These are phyloP conservation scores for Albula goreensis DNA, from an alignment of 2,113 vertebrate genomes.

Conservation along the genomic window DNA sequence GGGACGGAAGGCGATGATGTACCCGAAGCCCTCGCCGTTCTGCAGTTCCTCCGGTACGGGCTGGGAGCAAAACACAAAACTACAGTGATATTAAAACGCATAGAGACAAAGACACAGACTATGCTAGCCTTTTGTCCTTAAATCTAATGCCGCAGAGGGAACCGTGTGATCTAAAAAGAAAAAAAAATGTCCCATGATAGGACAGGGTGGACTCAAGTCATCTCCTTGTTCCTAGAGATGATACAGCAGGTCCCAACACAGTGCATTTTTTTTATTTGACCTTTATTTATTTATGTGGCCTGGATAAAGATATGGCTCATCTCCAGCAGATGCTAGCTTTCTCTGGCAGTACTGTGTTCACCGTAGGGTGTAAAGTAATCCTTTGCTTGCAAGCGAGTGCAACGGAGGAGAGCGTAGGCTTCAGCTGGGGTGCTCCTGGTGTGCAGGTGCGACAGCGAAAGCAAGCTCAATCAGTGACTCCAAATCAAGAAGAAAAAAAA, in stretches of 20 bases:
- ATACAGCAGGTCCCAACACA: no score
- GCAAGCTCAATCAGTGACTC: neutral
- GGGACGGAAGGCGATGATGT: slow-evolving; percentile 89
- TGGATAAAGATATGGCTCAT: neutral
- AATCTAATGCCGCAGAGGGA: neutral
- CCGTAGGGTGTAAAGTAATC: neutral
- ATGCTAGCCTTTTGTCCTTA: slow-evolving; percentile 50
- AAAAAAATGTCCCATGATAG: neutral
- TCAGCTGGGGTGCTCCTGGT: neutral
- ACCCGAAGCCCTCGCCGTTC: slow-evolving; percentile 91
- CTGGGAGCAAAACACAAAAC: slow-evolving; percentile 80
- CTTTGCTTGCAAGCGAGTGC: no score
- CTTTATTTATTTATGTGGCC: no score
- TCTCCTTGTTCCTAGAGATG: no score
- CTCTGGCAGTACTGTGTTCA: neutral
- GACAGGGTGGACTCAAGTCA: neutral
- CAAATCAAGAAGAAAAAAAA: neutral
- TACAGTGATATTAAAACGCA: slow-evolving; percentile 82
- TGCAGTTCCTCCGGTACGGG: slow-evolving; percentile 91
- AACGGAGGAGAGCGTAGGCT: neutral
- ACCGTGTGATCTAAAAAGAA: neutral
- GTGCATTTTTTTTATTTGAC: no score
- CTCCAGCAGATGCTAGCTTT: neutral
- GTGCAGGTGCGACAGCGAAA: neutral
- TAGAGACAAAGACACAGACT: slow-evolving; percentile 66